phyloP scores from a whole-genome alignment of 2,113 vertebrate species.

The Rhinoderma darwinii region DNA sequence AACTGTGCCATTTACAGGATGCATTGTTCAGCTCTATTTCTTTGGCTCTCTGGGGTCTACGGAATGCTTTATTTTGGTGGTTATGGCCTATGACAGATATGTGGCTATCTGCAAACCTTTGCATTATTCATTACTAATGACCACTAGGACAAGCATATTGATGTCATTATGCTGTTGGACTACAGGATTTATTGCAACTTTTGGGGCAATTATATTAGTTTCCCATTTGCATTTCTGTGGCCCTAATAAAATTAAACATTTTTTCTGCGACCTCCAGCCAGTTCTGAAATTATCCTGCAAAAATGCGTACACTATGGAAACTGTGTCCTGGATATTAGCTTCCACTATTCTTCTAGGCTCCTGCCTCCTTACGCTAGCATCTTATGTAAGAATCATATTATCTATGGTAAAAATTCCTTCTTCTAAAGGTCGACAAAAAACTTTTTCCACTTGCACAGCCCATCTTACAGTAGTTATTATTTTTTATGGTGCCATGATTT shows the following conservation, averaged over 20 bases:
- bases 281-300: conserved; percentile 64
- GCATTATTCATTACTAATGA: conserved; percentile 54
- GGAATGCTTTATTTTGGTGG: conserved; percentile 59
- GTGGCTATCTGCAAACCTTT: conserved; percentile 59
- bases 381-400: conserved; percentile 32
- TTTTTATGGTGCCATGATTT: conserved; percentile 55
- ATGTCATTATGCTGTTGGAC: conserved; percentile 55
- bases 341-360: conserved; percentile 45
- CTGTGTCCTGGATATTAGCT: conserved; percentile 42
- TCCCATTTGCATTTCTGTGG: conserved; percentile 54
- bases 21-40: conserved; percentile 59
- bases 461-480: conserved; percentile 51
- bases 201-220: conserved; percentile 48
- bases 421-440: conserved; percentile 26
- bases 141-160: not conserved
- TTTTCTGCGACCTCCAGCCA: conserved; percentile 67
- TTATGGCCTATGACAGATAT: conserved; percentile 61
- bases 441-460: conserved; percentile 41
- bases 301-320: conserved; percentile 59
- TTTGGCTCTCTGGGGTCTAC: conserved; percentile 61
- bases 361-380: conserved; percentile 43
- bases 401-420: conserved; percentile 32
- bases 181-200: conserved; percentile 53
- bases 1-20: conserved; percentile 49
- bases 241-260: conserved; percentile 56